Base-by-base conservation (phyloP, 2,113 vertebrate genomes). In the Enhydra lutris region DNA sequence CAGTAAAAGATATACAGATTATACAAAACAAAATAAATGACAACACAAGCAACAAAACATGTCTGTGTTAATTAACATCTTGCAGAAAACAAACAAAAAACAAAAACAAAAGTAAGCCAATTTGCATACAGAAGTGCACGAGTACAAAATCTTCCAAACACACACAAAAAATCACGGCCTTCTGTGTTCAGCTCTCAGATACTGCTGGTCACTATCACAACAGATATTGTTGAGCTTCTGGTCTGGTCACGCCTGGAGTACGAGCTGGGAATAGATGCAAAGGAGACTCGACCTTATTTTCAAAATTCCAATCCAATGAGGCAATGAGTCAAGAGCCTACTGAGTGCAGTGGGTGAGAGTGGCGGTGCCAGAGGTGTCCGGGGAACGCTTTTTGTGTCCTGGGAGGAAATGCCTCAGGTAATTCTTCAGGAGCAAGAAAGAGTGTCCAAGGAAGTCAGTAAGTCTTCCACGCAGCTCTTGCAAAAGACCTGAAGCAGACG, bases 341-440 rank as follows among this genome's bases (percentile, higher is more conserved):
- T 34, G 26, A 61, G 21, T 15, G 3, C 29, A 14, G 39, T 4
- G 67, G 36, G 24, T 1, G 6, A 4, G 7, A 29, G 15, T 1
- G 3, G 14, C 42, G 1, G 45, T 78, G 26, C 42, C 26, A 31
- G 74, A 18, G 45, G 26, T 47, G 42, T 76, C 42, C 8, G 14
- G 24, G 42, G 42, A 47, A 76, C 13, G 23, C 12, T 26, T 36
- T 14, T 1, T 8, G 14, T 9, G 6, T 26, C 26, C 45, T 36
- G 24, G 2, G 26, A n/a, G 36, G 26, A 69, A 57, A 80, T 15
- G 0, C 6, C 13, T n/a, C n/a, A n/a, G 65, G 31, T 63, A 12
- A 47, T 29, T 85, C 39, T 67, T 59, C 8, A n/a, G 14, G 24
- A 3, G 34, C 42, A 80, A 29, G 20, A 21, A 14, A 45, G 24